Conservation (phyloP, 2,888 invertebrate species). For the Dugesia japonica region DNA sequence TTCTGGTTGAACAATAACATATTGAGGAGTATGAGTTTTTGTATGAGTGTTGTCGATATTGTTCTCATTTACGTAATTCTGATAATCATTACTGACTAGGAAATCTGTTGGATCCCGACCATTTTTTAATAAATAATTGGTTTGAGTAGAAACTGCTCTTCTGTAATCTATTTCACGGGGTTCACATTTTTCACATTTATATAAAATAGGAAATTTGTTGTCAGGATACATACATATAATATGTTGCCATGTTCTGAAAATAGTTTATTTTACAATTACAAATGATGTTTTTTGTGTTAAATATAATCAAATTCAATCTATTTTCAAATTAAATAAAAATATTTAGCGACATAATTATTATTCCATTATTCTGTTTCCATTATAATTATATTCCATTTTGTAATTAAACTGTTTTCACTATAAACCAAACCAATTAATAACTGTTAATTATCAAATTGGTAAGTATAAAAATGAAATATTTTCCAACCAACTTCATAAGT, state of each 20-base stretch:
- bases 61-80: not conserved
- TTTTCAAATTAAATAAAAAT: no score
- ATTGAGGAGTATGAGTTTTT: not conserved
- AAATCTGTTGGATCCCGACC: not conserved
- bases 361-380: no score
- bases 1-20: constrained; percentile 13
- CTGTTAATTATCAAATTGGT: no score
- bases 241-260: constrained; percentile 27
- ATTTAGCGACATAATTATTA: no score
- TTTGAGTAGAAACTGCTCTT: constrained; percentile 20
- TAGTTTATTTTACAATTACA: no score
- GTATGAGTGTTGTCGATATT: not conserved
- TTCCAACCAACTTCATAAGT: no score
- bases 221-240: constrained; percentile 25
- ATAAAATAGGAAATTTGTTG: constrained; percentile 24
- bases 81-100: not conserved
- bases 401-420: no score
- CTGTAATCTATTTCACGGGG: constrained; percentile 23
- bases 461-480: no score
- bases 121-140: not conserved
- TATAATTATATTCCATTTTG: no score
- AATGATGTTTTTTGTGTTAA: no score
- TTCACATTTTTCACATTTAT: constrained; percentile 26
- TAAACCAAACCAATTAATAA: no score
- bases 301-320: no score